Percentiles rank a stretch among this genome's conserved stretches.
Conservation (phyloP, 2,888 invertebrate species). For the Nipponacmea schrenckii region DNA sequence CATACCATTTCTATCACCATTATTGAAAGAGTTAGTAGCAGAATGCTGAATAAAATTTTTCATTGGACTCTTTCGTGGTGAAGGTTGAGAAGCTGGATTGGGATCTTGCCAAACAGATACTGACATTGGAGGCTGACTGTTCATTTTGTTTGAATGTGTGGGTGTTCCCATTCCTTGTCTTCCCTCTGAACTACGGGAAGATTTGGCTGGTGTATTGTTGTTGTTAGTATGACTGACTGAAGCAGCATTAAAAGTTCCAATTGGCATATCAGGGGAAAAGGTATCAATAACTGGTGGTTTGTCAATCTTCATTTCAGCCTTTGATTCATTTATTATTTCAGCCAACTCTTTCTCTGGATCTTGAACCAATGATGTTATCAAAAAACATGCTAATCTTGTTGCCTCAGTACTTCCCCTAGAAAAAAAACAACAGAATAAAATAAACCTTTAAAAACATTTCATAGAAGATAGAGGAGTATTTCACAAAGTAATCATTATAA, state of each 20-base stretch:
- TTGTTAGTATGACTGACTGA: not conserved
- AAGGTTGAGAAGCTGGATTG: conserved; percentile 33
- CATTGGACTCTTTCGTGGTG: conserved; percentile 38
- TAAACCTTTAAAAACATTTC: too few relatives aligned
- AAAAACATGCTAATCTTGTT: conserved; percentile 88
- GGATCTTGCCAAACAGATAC: conserved; percentile 13
- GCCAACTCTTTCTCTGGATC: conserved; percentile 80
- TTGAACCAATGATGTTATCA: conserved; percentile 91
- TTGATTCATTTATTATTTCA: conserved; percentile 49
- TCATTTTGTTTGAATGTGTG: not conserved
- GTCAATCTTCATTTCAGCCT: not conserved
- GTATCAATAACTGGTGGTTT: conserved; percentile 1
- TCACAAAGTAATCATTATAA: too few relatives aligned
- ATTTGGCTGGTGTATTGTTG: not conserved
- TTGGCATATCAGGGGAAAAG: not conserved
- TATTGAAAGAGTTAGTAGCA: not conserved
- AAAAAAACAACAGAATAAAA: too few relatives aligned
- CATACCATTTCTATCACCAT: not conserved
- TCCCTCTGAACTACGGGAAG: not conserved
- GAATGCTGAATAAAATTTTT: conserved; percentile 31
- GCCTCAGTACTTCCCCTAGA: conserved; percentile 87
- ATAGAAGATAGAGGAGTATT: not conserved
- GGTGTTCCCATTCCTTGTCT: conserved; percentile 1
- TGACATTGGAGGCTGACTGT: not conserved
- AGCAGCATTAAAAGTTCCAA: conserved; percentile 1